These are phyloP conservation scores for Pseudopodoces humilis DNA, from an alignment of 2,113 vertebrate species.

Conservation along the genomic window DNA sequence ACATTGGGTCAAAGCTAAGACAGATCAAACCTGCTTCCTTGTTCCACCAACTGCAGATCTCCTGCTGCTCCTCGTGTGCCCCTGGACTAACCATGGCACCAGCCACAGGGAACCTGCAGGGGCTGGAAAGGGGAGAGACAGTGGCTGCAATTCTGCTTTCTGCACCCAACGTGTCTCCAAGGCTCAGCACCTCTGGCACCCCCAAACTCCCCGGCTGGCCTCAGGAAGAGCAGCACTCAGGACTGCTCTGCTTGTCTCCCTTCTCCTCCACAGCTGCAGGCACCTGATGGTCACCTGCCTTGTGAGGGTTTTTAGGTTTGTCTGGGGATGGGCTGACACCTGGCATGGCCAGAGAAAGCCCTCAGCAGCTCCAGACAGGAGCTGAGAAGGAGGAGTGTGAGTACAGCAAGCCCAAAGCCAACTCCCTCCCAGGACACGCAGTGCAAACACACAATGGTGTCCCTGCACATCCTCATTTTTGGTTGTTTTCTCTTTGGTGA, in stretches of 20 bases:
- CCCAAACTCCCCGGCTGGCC: not conserved
- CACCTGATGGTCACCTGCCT: not conserved
- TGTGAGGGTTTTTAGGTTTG: not conserved
- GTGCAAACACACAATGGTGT: not conserved
- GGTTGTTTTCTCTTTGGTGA: not conserved
- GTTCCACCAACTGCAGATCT: not conserved
- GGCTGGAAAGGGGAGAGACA: not conserved
- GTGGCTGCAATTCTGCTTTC: rapidly evolving
- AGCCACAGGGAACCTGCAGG: not conserved
- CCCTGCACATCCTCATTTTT: not conserved
- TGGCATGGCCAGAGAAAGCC: rapidly evolving
- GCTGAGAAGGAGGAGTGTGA: rapidly evolving
- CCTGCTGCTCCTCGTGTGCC: not conserved
- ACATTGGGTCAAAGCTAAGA: rapidly evolving
- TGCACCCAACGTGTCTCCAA: rapidly evolving
- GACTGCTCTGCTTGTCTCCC: not conserved
- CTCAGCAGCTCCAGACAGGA: rapidly evolving
- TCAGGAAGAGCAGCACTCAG: not conserved
- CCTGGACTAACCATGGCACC: rapidly evolving
- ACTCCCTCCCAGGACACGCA: rapidly evolving
- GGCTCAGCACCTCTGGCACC: not conserved
- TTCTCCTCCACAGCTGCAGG: not conserved
- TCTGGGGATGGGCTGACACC: not conserved
- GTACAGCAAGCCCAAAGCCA: not conserved
- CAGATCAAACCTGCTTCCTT: not conserved